These are phyloP conservation scores for Zonotrichia albicollis DNA, from an alignment of 2,797 vertebrate species.

Conservation along the genomic window DNA sequence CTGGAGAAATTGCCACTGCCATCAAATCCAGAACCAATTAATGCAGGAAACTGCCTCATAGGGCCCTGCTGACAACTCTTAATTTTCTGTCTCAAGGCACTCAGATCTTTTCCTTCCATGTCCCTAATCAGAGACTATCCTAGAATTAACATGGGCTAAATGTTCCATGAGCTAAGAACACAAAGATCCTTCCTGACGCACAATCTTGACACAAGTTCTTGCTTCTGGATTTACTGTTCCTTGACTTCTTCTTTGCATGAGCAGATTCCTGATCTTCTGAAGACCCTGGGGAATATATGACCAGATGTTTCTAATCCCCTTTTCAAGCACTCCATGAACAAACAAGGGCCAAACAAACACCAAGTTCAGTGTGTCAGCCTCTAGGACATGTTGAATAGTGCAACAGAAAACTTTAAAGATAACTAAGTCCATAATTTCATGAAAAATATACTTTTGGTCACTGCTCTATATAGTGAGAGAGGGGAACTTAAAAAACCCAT, in stretches of 20 bases:
- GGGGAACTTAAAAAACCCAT: fast-evolving
- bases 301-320: neutral
- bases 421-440: neutral
- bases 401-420: neutral
- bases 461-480: neutral
- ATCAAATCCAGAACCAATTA: neutral
- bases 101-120: neutral
- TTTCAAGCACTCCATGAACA: neutral
- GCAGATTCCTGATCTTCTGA: neutral
- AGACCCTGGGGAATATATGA: neutral
- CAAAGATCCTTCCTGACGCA: neutral
- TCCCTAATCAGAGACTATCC: neutral
- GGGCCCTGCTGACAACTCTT: neutral
- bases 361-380: neutral
- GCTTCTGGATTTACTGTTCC: neutral
- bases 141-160: neutral
- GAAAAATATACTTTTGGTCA: neutral
- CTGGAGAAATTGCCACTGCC: neutral
- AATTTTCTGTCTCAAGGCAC: neutral
- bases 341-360: neutral
- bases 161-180: neutral
- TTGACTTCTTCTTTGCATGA: neutral
- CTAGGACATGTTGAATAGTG: neutral
- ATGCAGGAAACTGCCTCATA: neutral
- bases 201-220: neutral